phyloP scores from a whole-genome alignment of 2,113 vertebrate genomes.

The Amphiprion percula region DNA sequence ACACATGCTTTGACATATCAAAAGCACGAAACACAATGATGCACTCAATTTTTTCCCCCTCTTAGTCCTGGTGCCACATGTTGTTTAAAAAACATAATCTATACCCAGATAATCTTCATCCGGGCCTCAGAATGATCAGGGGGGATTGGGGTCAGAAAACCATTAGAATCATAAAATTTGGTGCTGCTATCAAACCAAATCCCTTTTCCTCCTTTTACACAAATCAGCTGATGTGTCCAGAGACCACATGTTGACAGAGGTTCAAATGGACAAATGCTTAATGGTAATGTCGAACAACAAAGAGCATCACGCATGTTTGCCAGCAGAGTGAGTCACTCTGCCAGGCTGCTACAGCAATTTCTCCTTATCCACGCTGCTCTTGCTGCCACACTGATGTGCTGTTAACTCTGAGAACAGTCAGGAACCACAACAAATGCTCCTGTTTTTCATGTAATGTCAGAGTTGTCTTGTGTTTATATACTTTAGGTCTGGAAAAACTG shows the following conservation, averaged over 20 bases:
- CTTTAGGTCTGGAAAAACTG: not conserved
- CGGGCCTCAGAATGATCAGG: constrained; percentile 79
- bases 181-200: constrained; percentile 47
- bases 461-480: not conserved
- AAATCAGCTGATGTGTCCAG: constrained; percentile 52
- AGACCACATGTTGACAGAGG: constrained; percentile 53
- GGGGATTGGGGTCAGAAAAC: constrained; percentile 86
- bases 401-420: not conserved
- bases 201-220: constrained; percentile 44
- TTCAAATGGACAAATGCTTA: constrained; percentile 33
- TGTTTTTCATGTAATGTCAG: not conserved
- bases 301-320: constrained; percentile 8
- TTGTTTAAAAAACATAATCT: constrained; percentile 80
- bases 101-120: constrained; percentile 77
- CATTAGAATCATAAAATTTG: constrained; percentile 81
- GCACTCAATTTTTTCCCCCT: constrained; percentile 7
- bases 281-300: constrained; percentile 5
- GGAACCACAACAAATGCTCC: not conserved
- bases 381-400: not conserved
- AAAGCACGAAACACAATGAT: constrained; percentile 44
- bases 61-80: constrained; percentile 42
- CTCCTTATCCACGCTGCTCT: not conserved
- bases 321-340: constrained; percentile 16
- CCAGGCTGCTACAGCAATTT: constrained; percentile 5
- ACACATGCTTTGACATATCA: constrained; percentile 43